Evolutionary conservation across 1,140 invertebrate genomes (phyloP).

Genomic region (Zaprionus inermis): DNA sequence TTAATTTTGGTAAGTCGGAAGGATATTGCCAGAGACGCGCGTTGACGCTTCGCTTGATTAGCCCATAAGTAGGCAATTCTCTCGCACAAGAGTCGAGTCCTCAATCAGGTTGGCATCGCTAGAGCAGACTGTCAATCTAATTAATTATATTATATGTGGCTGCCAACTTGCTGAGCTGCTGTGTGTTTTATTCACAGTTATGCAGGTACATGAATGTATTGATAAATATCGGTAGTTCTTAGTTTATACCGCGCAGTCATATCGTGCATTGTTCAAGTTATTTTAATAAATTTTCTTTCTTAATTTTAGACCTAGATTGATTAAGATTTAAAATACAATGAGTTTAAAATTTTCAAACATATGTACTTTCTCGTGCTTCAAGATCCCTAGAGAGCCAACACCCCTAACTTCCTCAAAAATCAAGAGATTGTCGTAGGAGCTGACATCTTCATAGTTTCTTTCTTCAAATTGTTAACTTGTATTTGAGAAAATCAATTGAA

Average conservation of each 20-base stretch:
- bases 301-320: too few species aligned
- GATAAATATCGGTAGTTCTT: background rate
- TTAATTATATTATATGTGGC: background rate
- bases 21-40: background rate
- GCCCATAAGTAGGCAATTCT: slow-evolving; percentile 54
- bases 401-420: too few species aligned
- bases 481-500: background rate
- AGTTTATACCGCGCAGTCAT: background rate
- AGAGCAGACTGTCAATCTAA: background rate
- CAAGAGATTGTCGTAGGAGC: too few species aligned
- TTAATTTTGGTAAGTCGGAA: slow-evolving; percentile 5
- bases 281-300: too few species aligned
- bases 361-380: too few species aligned
- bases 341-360: too few species aligned
- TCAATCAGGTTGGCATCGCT: background rate
- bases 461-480: background rate
- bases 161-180: slow-evolving; percentile 7
- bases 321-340: too few species aligned
- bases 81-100: background rate
- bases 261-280: too few species aligned
- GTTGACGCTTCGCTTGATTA: slow-evolving; percentile 45
- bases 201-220: background rate
- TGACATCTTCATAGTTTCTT: too few species aligned
- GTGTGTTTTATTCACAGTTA: too few species aligned
- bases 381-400: too few species aligned